A percentile compares a stretch with the other conserved stretches of the same genome.
These are phyloP conservation scores for Ricordea florida DNA, from an alignment of 92 coral and sea anemone genomes.

Conservation along the genomic window DNA sequence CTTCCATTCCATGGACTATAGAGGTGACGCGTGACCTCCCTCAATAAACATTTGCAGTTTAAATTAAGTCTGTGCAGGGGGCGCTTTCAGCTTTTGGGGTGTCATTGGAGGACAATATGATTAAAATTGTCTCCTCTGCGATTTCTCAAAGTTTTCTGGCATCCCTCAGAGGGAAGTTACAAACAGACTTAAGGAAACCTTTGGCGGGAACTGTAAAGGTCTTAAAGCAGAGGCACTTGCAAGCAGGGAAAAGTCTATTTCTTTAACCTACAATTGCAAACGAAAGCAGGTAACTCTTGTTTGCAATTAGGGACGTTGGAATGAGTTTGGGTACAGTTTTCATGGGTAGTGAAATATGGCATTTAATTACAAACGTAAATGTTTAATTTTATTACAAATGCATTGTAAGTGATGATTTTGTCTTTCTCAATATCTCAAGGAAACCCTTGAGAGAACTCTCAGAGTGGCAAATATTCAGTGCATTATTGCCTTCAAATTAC, in stretches of 20 bases:
- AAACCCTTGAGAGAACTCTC: background rate
- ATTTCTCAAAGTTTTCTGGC: constrained; percentile 28
- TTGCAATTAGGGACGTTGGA: constrained; percentile 39
- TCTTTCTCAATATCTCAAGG: too few species aligned
- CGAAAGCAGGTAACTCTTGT: constrained; percentile 5
- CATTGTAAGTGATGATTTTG: too few species aligned
- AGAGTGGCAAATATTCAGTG: background rate
- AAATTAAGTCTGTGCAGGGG: too few species aligned
- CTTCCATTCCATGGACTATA: constrained; percentile 49
- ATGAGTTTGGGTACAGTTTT: too few species aligned
- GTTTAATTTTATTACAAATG: background rate
- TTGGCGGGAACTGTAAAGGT: background rate
- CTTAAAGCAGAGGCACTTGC: constrained; percentile 24
- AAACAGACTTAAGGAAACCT: background rate
- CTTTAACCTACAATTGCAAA: constrained; percentile 1
- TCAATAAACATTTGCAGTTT: constrained; percentile 1
- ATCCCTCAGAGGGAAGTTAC: constrained; percentile 1
- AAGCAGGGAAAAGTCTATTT: constrained; percentile 32
- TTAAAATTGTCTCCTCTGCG: constrained; percentile 43
- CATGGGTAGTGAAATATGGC: background rate
- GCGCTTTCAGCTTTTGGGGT: too few species aligned
- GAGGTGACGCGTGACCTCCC: constrained; percentile 46
- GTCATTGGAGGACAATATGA: background rate
- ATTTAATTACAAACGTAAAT: background rate
- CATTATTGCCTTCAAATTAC: background rate